Conservation (phyloP, 1,140 invertebrate genomes). For the Lepidostoma basale region DNA sequence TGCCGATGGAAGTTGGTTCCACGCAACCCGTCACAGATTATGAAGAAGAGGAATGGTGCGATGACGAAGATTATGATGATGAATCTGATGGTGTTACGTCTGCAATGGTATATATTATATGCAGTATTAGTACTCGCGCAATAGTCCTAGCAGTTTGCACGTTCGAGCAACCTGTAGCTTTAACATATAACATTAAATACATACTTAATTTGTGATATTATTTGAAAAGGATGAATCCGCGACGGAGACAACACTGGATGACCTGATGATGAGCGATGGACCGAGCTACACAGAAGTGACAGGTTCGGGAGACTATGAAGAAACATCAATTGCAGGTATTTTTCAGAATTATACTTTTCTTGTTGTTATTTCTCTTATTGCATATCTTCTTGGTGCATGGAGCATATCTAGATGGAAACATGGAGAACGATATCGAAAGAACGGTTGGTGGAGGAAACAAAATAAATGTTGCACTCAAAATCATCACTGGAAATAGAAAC, state of each 20-base stretch:
- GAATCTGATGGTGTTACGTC: constrained; percentile 54
- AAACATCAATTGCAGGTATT: constrained; percentile 1
- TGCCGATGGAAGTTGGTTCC: constrained; percentile 66
- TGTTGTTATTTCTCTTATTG: not conserved
- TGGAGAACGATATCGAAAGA: too few relatives aligned
- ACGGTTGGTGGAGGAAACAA: too few relatives aligned
- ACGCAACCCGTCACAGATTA: constrained; percentile 60
- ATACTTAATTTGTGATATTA: too few relatives aligned
- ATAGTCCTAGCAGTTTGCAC: too few relatives aligned
- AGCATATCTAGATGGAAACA: not conserved
- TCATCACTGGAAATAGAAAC: too few relatives aligned
- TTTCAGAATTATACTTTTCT: not conserved
- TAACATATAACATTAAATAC: too few relatives aligned
- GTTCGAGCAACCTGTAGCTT: too few relatives aligned
- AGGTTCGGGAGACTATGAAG: constrained; percentile 7
- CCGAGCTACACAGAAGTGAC: not conserved
- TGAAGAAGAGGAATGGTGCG: constrained; percentile 59
- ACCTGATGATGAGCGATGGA: constrained; percentile 42
- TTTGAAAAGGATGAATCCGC: constrained; percentile 10
- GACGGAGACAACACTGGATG: constrained; percentile 28
- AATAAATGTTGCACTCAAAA: too few relatives aligned
- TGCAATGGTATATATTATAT: constrained; percentile 41
- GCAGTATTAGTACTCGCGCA: too few relatives aligned
- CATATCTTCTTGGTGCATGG: not conserved
- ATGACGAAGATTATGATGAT: constrained; percentile 65